These are phyloP conservation scores for Andrena hattorfiana DNA, from an alignment of 2,888 invertebrate genomes.

Conservation along the genomic window DNA sequence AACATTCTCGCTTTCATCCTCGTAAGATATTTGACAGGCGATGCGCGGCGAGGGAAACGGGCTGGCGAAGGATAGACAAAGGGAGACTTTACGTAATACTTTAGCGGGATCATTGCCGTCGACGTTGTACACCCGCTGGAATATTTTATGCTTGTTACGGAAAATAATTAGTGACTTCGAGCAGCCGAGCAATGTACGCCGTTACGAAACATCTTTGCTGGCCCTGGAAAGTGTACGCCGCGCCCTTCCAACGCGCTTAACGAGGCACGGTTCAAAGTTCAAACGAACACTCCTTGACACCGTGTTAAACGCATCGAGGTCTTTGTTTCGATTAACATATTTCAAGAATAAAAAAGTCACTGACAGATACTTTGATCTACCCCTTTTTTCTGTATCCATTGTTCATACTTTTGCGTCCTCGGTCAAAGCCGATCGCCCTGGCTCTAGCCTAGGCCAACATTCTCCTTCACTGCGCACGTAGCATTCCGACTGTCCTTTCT, in stretches of 20 bases:
- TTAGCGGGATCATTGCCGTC: slow-evolving; percentile 30
- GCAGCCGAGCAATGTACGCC: slow-evolving; percentile 56
- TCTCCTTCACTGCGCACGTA: too few species aligned
- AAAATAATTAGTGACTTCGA: slow-evolving; percentile 80
- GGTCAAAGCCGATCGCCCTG: too few species aligned
- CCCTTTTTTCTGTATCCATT: too few species aligned
- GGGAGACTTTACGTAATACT: slow-evolving; percentile 54
- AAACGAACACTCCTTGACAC: not conserved
- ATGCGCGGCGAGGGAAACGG: not conserved
- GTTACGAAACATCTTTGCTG: slow-evolving; percentile 75
- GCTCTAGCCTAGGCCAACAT: too few species aligned
- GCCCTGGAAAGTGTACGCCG: slow-evolving; percentile 52
- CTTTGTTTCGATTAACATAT: slow-evolving; percentile 34
- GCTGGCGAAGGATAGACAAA: slow-evolving; percentile 10
- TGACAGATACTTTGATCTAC: too few species aligned
- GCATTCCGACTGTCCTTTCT: too few species aligned
- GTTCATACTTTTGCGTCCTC: too few species aligned
- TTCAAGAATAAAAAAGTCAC: not conserved
- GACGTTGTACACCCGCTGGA: slow-evolving; percentile 41
- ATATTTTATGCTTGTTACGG: slow-evolving; percentile 79
- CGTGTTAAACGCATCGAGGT: slow-evolving; percentile 39
- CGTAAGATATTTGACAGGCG: not conserved
- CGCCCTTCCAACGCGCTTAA: not conserved
- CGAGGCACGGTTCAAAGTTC: not conserved
- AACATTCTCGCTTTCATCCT: not conserved